These are phyloP conservation scores for Acronicta leporina DNA, from an alignment of 2,888 invertebrate species.

Conservation along the genomic window DNA sequence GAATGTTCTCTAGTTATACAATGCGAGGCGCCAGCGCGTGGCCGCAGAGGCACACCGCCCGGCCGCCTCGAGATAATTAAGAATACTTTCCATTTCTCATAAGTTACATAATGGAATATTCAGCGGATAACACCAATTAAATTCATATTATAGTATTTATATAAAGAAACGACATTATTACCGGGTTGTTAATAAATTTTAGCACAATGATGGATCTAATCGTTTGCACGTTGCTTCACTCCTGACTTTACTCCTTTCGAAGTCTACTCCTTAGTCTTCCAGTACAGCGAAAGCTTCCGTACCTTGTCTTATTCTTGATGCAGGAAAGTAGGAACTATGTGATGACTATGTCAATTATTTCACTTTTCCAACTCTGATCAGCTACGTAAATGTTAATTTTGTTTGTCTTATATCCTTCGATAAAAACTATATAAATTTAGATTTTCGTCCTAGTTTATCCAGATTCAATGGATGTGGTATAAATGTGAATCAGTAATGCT, in stretches of 20 bases:
- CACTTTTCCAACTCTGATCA: constrained; percentile 79
- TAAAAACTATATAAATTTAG: constrained; percentile 73
- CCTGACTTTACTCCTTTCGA: constrained; percentile 65
- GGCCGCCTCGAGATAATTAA: constrained; percentile 46
- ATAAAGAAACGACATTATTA: constrained; percentile 68
- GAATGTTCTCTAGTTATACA: constrained; percentile 80
- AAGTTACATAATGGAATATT: constrained; percentile 61
- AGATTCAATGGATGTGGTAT: constrained; percentile 84
- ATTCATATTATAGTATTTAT: constrained; percentile 76
- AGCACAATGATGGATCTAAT: constrained; percentile 74
- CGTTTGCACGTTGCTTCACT: constrained; percentile 79
- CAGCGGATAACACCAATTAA: constrained; percentile 85
- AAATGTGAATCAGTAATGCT: constrained; percentile 83
- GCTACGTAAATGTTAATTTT: constrained; percentile 66
- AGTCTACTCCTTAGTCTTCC: constrained; percentile 84
- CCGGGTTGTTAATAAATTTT: constrained; percentile 76
- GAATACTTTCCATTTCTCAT: constrained; percentile 55
- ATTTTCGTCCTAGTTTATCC: constrained; percentile 79
- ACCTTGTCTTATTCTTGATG: constrained; percentile 78
- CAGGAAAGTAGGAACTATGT: constrained; percentile 86
- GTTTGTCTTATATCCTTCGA: constrained; percentile 66
- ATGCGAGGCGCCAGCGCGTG: constrained; percentile 51
- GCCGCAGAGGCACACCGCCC: constrained; percentile 35
- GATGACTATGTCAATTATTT: constrained; percentile 89
- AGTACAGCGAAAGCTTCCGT: constrained; percentile 81